Conservation (phyloP, 2,888 invertebrate species). For the Agrochola lychnidis region DNA sequence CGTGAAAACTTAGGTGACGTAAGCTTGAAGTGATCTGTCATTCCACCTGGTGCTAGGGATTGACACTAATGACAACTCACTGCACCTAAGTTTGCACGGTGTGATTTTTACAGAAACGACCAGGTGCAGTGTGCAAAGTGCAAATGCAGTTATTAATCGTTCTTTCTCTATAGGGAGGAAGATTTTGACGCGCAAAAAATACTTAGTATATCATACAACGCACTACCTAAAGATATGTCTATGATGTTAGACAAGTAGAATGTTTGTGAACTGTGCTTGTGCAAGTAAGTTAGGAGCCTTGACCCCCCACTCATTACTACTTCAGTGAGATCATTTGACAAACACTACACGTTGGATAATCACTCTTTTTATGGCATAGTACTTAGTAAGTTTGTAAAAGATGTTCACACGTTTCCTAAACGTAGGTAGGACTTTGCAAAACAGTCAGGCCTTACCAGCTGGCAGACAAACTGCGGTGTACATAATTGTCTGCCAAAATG, state of each 20-base stretch:
- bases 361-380: conserved; percentile 42
- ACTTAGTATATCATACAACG: not conserved
- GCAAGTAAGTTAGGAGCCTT: conserved; percentile 40
- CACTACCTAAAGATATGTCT: not conserved
- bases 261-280: conserved; percentile 36
- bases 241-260: conserved; percentile 15
- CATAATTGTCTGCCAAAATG: not conserved
- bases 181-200: not conserved
- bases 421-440: not conserved
- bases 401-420: conserved; percentile 22
- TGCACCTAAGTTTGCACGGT: not conserved
- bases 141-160: not conserved
- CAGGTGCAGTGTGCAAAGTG: not conserved
- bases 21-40: not conserved
- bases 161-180: too few relatives aligned
- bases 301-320: conserved; percentile 33
- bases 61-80: not conserved
- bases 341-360: conserved; percentile 46
- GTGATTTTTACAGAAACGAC: not conserved
- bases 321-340: conserved; percentile 54
- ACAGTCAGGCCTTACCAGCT: not conserved
- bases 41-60: not conserved
- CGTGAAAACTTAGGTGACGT: too few relatives aligned
- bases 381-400: conserved; percentile 16
- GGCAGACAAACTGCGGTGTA: not conserved